Evolutionary conservation across 1,140 invertebrate genomes (phyloP), one percentile per base, ranked within the genome.

Genomic region (Drosophila ironensis): DNA sequence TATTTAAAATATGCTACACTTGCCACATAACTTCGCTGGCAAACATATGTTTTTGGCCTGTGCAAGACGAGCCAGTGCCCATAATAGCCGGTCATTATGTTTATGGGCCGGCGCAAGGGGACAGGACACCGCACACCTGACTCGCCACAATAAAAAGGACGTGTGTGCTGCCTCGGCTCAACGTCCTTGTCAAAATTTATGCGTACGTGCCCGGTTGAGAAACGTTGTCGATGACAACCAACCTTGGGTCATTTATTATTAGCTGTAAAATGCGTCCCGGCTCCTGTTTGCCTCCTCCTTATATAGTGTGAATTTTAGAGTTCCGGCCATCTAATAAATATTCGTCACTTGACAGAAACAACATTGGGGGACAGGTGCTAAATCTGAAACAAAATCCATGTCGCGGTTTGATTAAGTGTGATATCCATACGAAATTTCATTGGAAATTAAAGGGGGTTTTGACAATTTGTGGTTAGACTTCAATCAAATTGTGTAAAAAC

Each of bases 1-100:
- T 81, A 81, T 81, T 82, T 81, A 76, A 76, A 81, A 76, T 81
- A 76, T 82, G 77, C 63, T 82, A 76, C 77, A 81, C 77, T 76
- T 82, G 77, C 54, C 77, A 72, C 78, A 82, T 82, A 72, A 81
- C 77, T 69, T 61, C 33, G 14, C 77, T 61, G 77, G 72, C 77
- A 63, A 63, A 63, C 59, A 75, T 61, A 57, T 81, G 76, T 56
- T 74, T 41, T 30, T 25, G 28, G 14, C 47, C 30, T 24, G 66
- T 44, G 33, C 60, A 75, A 80, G 71, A 50, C 54, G 51, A 75
- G 54, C 70, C 73, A 68, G 53, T 47, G 46, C 28, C 66, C 76
- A 48, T 81, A 81, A 81, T 81, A 82, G 76, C 77, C 46, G 76
- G 77, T 82, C 76, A 81, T 81, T 81, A 81, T 82, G 67, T 69